phyloP scores from a whole-genome alignment of 1,140 invertebrate genomes.

The Saccostrea cuccullata region DNA sequence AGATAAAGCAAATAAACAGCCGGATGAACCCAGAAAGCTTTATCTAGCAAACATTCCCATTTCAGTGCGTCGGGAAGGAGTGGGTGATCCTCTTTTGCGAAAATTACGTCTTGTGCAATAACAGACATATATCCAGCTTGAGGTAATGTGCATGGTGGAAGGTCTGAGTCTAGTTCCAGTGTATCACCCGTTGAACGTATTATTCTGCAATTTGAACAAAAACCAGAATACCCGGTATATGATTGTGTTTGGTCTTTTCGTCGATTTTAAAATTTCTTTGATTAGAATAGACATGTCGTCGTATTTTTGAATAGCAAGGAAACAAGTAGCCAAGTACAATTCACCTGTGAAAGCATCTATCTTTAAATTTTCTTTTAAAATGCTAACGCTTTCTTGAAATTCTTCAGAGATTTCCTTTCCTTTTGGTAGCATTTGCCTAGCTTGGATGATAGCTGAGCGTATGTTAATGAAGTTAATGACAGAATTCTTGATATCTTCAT shows the following conservation, averaged over 20 bases:
- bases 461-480: neutral
- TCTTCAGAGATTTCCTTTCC: neutral
- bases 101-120: no score
- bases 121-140: neutral
- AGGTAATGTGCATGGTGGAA: neutral
- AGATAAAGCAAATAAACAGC: no score
- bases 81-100: no score
- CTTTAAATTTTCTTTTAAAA: constrained; percentile 13
- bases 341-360: constrained; percentile 31
- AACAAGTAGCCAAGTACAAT: constrained; percentile 12
- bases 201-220: neutral
- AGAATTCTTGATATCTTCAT: neutral
- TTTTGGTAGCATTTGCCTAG: neutral
- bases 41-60: no score
- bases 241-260: neutral
- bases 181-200: neutral
- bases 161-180: neutral
- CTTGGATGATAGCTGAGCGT: neutral
- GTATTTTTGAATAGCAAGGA: neutral
- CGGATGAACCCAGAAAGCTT: no score
- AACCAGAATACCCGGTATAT: neutral
- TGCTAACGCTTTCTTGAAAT: neutral
- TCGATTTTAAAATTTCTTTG: neutral
- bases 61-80: no score
- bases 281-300: neutral